A percentile compares a stretch with the other conserved stretches of the same genome.
phyloP scores from a whole-genome alignment of 2,797 vertebrate species.

The Clarias platycephalus region DNA sequence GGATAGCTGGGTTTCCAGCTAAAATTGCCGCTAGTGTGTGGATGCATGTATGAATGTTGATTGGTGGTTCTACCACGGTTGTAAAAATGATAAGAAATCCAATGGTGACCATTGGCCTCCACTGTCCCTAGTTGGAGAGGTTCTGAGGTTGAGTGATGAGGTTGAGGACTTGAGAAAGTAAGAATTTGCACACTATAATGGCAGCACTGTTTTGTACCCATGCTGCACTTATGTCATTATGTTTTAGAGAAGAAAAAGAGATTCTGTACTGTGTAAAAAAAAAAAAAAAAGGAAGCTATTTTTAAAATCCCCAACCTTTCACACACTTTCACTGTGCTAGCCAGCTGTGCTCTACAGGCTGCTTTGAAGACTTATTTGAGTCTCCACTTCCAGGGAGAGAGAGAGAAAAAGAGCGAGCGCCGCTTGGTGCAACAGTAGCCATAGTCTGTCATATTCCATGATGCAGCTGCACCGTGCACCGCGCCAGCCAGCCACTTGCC shows the following conservation, averaged over 20 bases:
- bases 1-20: too few relatives aligned
- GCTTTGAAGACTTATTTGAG: slow-evolving; percentile 6
- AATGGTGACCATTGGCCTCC: too few relatives aligned
- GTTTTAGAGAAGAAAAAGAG: not conserved
- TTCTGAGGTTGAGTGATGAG: not conserved
- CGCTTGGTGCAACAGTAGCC: slow-evolving; percentile 42
- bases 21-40: too few relatives aligned
- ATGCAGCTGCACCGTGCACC: slow-evolving; percentile 25
- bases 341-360: not conserved
- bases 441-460: slow-evolving; percentile 15
- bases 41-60: too few relatives aligned
- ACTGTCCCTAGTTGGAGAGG: too few relatives aligned
- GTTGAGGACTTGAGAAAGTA: not conserved
- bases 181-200: not conserved
- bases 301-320: not conserved
- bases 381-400: not conserved
- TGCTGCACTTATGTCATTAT: not conserved
- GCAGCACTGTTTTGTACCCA: not conserved
- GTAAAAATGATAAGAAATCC: too few relatives aligned
- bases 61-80: too few relatives aligned
- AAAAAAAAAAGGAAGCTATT: not conserved
- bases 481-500: slow-evolving; percentile 18
- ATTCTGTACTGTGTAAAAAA: not conserved
- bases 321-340: slow-evolving; percentile 12
- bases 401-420: slow-evolving; percentile 17